A percentile compares a stretch with the other conserved stretches of the same genome.
phyloP scores from a whole-genome alignment of 1,140 invertebrate genomes.

The Whitmania pigra region DNA sequence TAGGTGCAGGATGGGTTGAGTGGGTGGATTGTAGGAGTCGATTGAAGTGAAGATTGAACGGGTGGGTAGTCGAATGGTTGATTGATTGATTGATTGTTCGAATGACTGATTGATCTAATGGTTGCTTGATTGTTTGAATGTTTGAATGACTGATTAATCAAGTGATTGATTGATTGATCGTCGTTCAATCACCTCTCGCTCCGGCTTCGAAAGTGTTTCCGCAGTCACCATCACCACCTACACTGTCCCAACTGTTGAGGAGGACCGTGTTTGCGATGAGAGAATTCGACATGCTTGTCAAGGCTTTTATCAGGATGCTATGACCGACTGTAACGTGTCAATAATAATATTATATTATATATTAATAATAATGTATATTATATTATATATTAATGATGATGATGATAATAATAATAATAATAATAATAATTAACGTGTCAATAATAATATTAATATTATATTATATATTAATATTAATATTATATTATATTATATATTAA shows the following conservation, averaged over 20 bases:
- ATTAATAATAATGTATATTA: no score
- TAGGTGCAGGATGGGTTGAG: no score
- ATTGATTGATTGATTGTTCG: constrained; percentile 16
- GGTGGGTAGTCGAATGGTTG: constrained; percentile 23
- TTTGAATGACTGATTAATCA: constrained; percentile 25
- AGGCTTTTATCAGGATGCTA: constrained; percentile 13
- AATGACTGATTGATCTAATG: not conserved
- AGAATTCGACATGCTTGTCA: constrained; percentile 41
- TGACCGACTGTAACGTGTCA: not conserved
- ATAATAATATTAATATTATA: no score
- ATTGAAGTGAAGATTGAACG: no score
- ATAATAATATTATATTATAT: no score
- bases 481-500: no score
- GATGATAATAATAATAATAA: no score
- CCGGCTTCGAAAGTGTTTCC: constrained; percentile 58
- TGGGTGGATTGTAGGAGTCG: no score
- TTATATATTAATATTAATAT: no score
- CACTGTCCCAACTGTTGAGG: constrained; percentile 59
- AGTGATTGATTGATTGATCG: not conserved
- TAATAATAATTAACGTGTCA: no score
- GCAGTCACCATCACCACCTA: constrained; percentile 69
- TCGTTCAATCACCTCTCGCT: constrained; percentile 42
- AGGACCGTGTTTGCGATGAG: constrained; percentile 49
- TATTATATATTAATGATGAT: no score
- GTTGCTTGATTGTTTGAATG: no score